Evolutionary conservation across 64 coral and sea anemone genomes (phyloP), one percentile per base, ranked within the genome.

Genomic region (Catalaphyllia jardinei): DNA sequence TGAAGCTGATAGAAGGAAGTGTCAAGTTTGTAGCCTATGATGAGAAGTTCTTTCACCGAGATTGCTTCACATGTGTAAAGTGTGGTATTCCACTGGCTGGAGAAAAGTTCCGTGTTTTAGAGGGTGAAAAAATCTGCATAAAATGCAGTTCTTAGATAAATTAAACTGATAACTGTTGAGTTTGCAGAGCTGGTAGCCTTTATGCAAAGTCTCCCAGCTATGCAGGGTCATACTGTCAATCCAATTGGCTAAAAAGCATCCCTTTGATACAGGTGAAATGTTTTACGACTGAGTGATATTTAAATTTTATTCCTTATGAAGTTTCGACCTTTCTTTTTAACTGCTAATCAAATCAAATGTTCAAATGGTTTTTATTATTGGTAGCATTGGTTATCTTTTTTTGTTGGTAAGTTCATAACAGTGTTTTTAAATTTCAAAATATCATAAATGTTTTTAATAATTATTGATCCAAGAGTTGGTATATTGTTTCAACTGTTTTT

Each of bases 1-100:
- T 88, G n/a, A 38, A 99, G 19, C 88, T 95, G 16, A 99, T 99
- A 49, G 97, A 99, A 89, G 97, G 97, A 51, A 95, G 89, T 60
- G 93, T 91, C 84, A 99, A 95, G 83, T 99, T 95, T 86, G 94
- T 99, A 27, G 94, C 94, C 57, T 99, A 99, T 62, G 91, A 92
- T 50, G 94, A 93, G 39, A 88, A 99, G 62, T 95, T 91, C 72
- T 95, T 89, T 76, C 97, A 99, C 86, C 91, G 97, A 39, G 93
- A 99, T 87, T 99, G 97, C 88, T 99, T 99, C 88, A 91, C 78
- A 22, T 99, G 97, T 86, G 59, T 72, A 35, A 99, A 87, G 38
- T 99, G 97, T 69, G 75, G 83, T 27, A 89, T 88, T 16, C 71
- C 93, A 2, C 72, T 99, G 78, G 97, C 97, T 20, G 97, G 96